Evolutionary conservation across 2,888 invertebrate species (phyloP).

Genomic region (Andricus quercusramuli): DNA sequence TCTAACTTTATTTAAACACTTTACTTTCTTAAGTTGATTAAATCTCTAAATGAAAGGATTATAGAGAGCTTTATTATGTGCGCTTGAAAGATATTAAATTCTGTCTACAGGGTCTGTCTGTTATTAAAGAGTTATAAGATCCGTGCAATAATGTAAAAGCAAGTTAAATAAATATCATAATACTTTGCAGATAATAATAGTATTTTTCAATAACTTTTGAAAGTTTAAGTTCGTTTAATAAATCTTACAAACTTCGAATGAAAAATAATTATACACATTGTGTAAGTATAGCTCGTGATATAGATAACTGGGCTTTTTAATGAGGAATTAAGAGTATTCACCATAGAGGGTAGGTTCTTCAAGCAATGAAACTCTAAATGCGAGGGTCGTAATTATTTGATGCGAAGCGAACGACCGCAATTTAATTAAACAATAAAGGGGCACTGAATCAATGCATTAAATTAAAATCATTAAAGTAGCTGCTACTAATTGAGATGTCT

Average conservation of each 20-base stretch:
- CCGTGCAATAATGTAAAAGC: not conserved
- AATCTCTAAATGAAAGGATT: not conserved
- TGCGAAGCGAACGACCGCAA: not conserved
- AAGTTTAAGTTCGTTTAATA: not conserved
- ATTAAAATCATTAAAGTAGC: constrained; percentile 18
- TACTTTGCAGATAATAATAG: not conserved
- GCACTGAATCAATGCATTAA: constrained; percentile 19
- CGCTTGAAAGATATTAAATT: constrained; percentile 15
- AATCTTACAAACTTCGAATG: no score
- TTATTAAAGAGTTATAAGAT: constrained; percentile 17
- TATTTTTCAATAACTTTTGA: not conserved
- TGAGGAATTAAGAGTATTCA: not conserved
- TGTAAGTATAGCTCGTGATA: not conserved
- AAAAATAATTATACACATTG: not conserved
- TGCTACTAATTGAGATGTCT: constrained; percentile 13
- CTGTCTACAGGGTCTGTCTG: not conserved
- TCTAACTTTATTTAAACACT: not conserved
- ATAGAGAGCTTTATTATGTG: not conserved
- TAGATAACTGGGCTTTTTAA: not conserved
- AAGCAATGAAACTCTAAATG: constrained; percentile 9
- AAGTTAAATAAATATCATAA: not conserved
- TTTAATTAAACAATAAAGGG: constrained; percentile 19
- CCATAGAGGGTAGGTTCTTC: not conserved
- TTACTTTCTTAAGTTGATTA: not conserved
- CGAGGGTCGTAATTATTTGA: not conserved